Evolutionary conservation across 2,888 invertebrate genomes (phyloP).

Genomic region (Apamea epomidion): DNA sequence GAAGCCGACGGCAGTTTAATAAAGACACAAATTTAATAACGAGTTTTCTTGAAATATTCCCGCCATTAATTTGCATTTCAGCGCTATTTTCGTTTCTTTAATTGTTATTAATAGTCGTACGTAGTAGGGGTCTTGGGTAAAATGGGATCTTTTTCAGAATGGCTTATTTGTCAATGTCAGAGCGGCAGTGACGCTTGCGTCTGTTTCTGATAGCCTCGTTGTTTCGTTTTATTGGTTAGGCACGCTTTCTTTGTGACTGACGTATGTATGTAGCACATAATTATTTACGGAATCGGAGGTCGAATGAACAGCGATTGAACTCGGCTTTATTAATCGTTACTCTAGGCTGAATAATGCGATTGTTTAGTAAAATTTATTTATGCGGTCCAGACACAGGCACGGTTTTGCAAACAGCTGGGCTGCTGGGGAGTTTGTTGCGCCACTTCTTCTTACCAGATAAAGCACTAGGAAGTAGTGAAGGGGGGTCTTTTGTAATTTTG

Average conservation of each 20-base stretch:
- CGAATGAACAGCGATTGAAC: slow-evolving; percentile 35
- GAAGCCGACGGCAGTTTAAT: slow-evolving; percentile 40
- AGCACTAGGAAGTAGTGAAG: not conserved
- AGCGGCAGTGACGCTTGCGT: slow-evolving; percentile 81
- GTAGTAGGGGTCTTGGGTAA: slow-evolving; percentile 80
- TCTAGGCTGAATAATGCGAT: slow-evolving; percentile 16
- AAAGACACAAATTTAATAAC: slow-evolving; percentile 64
- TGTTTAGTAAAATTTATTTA: slow-evolving; percentile 6
- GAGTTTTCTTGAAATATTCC: slow-evolving; percentile 58
- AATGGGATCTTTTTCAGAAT: slow-evolving; percentile 85
- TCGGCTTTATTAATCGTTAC: slow-evolving; percentile 38
- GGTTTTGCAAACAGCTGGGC: not conserved
- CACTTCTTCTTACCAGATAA: not conserved
- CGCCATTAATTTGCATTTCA: slow-evolving; percentile 68
- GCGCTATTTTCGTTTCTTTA: slow-evolving; percentile 65
- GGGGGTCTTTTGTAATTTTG: not conserved
- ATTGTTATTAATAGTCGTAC: slow-evolving; percentile 74
- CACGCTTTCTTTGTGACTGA: slow-evolving; percentile 73
- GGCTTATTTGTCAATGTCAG: slow-evolving; percentile 88
- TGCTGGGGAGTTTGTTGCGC: not conserved
- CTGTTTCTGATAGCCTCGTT: slow-evolving; percentile 85
- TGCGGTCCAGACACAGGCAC: no score
- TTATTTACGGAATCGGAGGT: slow-evolving; percentile 57
- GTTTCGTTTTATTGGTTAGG: slow-evolving; percentile 84
- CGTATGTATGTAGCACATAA: slow-evolving; percentile 63